phyloP scores from a whole-genome alignment of 2,113 vertebrate genomes.

The Elephantulus edwardii region DNA sequence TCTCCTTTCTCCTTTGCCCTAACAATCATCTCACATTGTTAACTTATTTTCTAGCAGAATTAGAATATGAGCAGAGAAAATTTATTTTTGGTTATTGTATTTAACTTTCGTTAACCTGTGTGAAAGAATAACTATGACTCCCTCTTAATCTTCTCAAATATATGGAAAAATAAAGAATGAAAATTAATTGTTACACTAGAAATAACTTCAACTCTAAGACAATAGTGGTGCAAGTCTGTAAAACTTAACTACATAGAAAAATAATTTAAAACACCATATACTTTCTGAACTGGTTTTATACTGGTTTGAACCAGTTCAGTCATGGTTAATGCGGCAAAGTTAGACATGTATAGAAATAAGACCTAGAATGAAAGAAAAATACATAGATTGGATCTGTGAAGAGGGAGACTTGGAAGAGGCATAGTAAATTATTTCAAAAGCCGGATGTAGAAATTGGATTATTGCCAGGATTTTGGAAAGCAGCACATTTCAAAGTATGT shows the following conservation, averaged over 20 bases:
- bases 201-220: slow-evolving; percentile 28
- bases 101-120: slow-evolving; percentile 21
- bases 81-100: slow-evolving; percentile 11
- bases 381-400: not conserved
- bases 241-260: not conserved
- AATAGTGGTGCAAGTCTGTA: slow-evolving; percentile 17
- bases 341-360: not conserved
- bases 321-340: not conserved
- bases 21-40: slow-evolving; percentile 17
- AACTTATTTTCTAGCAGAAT: slow-evolving; percentile 38
- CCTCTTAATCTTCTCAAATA: slow-evolving; percentile 4
- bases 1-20: not conserved
- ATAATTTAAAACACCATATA: not conserved
- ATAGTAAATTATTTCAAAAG: not conserved
- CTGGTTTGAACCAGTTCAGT: not conserved
- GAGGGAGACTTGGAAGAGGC: not conserved
- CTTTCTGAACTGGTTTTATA: not conserved
- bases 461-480: not conserved
- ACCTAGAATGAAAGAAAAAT: not conserved
- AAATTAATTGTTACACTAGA: slow-evolving; percentile 42
- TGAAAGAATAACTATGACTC: not conserved
- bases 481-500: not conserved
- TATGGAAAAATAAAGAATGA: slow-evolving; percentile 30
- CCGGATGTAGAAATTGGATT: not conserved
- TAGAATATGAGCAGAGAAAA: slow-evolving; percentile 34